Conservation (phyloP, 2,113 vertebrate genomes). For the Sander vitreus region DNA sequence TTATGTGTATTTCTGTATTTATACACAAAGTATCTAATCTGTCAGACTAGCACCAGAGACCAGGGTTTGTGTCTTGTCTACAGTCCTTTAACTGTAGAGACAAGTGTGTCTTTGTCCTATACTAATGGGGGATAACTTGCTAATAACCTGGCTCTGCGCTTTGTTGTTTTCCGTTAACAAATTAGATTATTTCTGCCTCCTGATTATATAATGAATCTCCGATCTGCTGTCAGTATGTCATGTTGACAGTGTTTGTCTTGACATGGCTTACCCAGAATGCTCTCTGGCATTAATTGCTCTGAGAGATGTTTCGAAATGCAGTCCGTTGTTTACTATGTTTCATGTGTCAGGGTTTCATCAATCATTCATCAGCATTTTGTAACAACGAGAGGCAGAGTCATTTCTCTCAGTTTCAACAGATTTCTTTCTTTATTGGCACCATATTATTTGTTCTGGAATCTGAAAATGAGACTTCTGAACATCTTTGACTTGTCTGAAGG, state of each 20-base stretch:
- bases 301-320: constrained; percentile 48
- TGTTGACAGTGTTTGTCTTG: constrained; percentile 33
- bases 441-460: constrained; percentile 70
- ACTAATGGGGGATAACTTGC: background rate
- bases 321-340: constrained; percentile 29
- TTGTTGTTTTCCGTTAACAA: constrained; percentile 10
- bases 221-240: constrained; percentile 19
- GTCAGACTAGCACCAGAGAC: background rate
- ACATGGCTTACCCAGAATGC: constrained; percentile 32
- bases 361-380: constrained; percentile 66
- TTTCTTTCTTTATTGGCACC: constrained; percentile 5
- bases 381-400: constrained; percentile 30
- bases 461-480: constrained; percentile 60
- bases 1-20: no score
- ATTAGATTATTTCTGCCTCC: background rate
- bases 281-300: constrained; percentile 32
- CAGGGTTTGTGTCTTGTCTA: background rate
- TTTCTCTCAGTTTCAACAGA: background rate
- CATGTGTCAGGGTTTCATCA: constrained; percentile 46
- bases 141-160: background rate
- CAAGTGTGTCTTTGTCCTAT: background rate
- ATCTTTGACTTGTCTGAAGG: constrained; percentile 50
- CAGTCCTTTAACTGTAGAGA: background rate
- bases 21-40: no score
- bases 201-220: constrained; percentile 17